These are phyloP conservation scores for Octodon degus DNA, from an alignment of 2,113 vertebrate genomes.

Conservation along the genomic window DNA sequence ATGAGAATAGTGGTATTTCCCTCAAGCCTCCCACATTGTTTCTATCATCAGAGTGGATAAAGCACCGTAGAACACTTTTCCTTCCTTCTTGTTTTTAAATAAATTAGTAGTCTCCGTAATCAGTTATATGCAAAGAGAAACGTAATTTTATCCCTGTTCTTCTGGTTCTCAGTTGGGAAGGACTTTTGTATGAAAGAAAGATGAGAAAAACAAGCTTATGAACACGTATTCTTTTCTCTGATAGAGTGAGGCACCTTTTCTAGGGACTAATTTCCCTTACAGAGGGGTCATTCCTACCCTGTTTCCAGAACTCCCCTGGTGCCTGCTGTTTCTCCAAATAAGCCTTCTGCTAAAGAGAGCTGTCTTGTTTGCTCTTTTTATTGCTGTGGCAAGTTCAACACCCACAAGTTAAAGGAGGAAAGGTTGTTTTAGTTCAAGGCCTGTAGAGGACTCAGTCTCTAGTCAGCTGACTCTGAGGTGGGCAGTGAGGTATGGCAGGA, in stretches of 20 bases:
- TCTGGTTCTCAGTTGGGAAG: background rate
- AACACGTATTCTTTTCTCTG: background rate
- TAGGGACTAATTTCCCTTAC: background rate
- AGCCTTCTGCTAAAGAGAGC: background rate
- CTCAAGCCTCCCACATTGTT: background rate
- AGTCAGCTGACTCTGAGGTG: background rate
- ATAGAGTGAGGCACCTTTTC: background rate
- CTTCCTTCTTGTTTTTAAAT: background rate
- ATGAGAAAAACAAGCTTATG: background rate
- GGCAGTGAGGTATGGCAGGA: background rate
- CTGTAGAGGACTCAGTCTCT: background rate
- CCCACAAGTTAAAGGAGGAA: background rate
- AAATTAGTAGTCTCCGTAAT: background rate
- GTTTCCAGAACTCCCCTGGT: background rate
- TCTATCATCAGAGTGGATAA: conserved; percentile 25
- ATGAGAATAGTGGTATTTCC: conserved; percentile 26
- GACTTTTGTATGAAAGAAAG: background rate
- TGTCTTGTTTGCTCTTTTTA: background rate
- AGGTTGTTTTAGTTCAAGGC: background rate
- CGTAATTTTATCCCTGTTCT: background rate
- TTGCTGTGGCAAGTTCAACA: background rate
- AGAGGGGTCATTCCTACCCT: background rate
- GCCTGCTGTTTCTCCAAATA: background rate
- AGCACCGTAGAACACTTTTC: background rate
- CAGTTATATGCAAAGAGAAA: background rate